Conservation (phyloP, 1,140 invertebrate genomes). For the Pentalonia nigronervosa region DNA sequence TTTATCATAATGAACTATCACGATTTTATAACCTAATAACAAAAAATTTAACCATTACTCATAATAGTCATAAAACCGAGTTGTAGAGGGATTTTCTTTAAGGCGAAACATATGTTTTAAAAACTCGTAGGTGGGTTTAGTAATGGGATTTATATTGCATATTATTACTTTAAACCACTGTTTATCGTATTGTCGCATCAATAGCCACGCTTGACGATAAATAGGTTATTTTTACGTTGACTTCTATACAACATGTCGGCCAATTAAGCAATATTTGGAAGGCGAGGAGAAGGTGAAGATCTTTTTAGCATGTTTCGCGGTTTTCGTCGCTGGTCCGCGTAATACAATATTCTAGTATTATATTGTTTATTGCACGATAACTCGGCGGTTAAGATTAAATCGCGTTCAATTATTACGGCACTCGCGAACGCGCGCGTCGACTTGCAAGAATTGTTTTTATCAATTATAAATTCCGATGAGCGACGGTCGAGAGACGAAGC, state of each 20-base stretch:
- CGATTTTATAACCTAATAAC: no score
- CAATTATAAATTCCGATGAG: background rate
- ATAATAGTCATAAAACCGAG: background rate
- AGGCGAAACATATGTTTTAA: background rate
- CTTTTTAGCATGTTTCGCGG: background rate
- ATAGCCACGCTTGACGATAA: background rate
- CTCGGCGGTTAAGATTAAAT: background rate
- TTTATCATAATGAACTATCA: no score
- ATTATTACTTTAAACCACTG: background rate
- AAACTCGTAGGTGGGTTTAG: background rate
- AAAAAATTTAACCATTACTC: background rate
- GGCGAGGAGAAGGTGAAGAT: background rate
- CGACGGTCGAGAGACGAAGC: background rate
- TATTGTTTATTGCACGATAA: background rate
- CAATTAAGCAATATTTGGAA: background rate
- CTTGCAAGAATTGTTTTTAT: conserved; percentile 63
- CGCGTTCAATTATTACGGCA: background rate
- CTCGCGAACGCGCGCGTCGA: conserved; percentile 60
- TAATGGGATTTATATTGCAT: background rate
- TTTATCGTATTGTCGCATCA: background rate
- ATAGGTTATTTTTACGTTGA: background rate
- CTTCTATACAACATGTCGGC: background rate
- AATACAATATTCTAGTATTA: background rate
- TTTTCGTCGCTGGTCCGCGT: background rate
- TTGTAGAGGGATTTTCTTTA: background rate